Evolutionary conservation across 2,797 vertebrate species (phyloP), one percentile per base, ranked within the genome.

Genomic region (Lates japonicus): DNA sequence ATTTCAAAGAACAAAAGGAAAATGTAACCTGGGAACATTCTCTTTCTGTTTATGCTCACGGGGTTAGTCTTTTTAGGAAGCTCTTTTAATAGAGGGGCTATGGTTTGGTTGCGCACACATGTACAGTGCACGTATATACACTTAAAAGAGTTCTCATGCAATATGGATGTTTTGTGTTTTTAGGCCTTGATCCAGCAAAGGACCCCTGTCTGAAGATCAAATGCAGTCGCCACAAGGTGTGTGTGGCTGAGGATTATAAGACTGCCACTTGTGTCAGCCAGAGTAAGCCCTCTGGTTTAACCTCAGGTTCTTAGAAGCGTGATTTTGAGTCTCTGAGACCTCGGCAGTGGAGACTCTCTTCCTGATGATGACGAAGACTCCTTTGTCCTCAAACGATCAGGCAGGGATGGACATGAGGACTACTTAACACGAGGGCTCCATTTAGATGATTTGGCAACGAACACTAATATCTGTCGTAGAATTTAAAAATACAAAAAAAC

Each of bases 191-290:
- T 95, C 96, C 97, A 35, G 93, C 97, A 89, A 98, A 97, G 95
- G 97, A 99, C 92, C 98, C 98, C 0, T 99, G 98, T 94, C 95
- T 96, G 90, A 99, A 98, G 96, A 95, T 97, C 90, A 99, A 99
- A 92, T 99, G 98, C 85, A 96, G 97, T 88, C 97, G 94, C 51
- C 97, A 98, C 94, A 99, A 99, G 92, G 96, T 98, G 82, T 99
- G 98, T 84, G 95, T 99, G 87, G 93, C 97, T 3, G 97, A 97
- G 88, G 96, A 97, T 93, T 95, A 96, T 77, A 97, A 97, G 84
- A 97, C 96, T 4, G 97, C 97, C 74, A 87, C 96, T 89, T 99
- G 98, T 92, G 87, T 99, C 85, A 99, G 97, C 91, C 97, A 97
- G 76, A 95, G 96, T n/a, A n/a, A n/a, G n/a, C n/a, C n/a, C 49